phyloP scores from a whole-genome alignment of 2,888 invertebrate genomes.

The Anodontia alba region DNA sequence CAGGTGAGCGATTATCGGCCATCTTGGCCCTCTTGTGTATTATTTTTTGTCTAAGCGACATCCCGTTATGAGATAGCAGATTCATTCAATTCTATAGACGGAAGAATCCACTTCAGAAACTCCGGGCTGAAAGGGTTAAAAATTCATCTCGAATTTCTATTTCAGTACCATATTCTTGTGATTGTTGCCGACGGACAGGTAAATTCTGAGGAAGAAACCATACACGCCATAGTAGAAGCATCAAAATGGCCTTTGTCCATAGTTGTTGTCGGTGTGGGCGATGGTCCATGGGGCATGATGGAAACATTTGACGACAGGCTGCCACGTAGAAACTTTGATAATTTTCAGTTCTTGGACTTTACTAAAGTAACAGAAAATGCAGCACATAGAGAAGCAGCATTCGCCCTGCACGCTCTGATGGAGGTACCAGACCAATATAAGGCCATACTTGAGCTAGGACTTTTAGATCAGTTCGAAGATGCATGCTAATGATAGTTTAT shows the following conservation, averaged over 20 bases:
- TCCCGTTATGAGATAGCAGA: too few relatives aligned
- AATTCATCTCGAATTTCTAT: too few relatives aligned
- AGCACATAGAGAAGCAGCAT: slow-evolving; percentile 80
- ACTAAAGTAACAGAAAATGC: slow-evolving; percentile 79
- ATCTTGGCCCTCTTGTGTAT: too few relatives aligned
- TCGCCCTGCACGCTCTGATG: slow-evolving; percentile 86
- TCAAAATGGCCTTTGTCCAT: slow-evolving; percentile 85
- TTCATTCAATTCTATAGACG: too few relatives aligned
- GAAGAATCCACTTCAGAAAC: too few relatives aligned
- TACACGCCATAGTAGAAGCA: slow-evolving; percentile 85
- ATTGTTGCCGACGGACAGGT: slow-evolving; percentile 86
- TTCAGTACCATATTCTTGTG: slow-evolving; percentile 83
- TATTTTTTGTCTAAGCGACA: too few relatives aligned
- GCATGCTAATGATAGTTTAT: too few relatives aligned
- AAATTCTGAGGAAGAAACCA: slow-evolving; percentile 84
- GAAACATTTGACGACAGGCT: slow-evolving; percentile 85
- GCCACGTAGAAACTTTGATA: slow-evolving; percentile 86
- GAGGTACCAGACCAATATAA: slow-evolving; percentile 86
- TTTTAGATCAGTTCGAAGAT: slow-evolving; percentile 43
- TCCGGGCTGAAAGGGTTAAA: too few relatives aligned
- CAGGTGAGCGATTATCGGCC: too few relatives aligned
- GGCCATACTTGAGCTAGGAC: slow-evolving; percentile 76
- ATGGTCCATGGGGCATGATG: slow-evolving; percentile 86
- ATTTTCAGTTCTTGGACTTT: slow-evolving; percentile 86
- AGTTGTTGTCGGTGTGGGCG: slow-evolving; percentile 86